Percentiles rank a stretch among this genome's conserved stretches.
Evolutionary conservation across 2,113 vertebrate genomes (phyloP).

Genomic region (Rafetus swinhoei): DNA sequence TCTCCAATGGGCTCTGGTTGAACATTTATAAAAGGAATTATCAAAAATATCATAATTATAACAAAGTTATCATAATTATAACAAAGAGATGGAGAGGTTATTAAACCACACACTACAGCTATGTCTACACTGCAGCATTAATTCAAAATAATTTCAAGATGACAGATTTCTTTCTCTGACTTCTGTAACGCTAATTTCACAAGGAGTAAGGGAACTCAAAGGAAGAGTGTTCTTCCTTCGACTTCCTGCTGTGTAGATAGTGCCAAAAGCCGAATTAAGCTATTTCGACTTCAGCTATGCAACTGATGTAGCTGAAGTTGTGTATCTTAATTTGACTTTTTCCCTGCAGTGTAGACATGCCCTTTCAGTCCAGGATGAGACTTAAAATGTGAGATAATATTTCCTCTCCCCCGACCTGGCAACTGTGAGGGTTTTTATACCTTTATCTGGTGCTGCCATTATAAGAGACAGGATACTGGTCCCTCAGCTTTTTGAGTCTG

Average conservation of each 20-base stretch:
- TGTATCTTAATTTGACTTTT: no score
- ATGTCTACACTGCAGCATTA: no score
- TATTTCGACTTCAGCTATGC: no score
- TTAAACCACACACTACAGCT: neutral
- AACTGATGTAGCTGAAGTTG: no score
- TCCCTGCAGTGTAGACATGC: no score
- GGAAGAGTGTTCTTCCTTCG: no score
- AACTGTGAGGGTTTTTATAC: neutral
- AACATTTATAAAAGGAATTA: constrained; percentile 1
- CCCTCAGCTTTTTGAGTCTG: neutral
- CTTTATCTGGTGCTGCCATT: neutral
- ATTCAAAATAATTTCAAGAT: no score
- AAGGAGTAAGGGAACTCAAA: no score
- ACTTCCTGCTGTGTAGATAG: no score
- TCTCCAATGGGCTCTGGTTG: neutral
- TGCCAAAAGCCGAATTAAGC: no score
- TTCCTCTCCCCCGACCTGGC: neutral
- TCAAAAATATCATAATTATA: neutral
- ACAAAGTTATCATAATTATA: neutral
- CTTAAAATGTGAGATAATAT: neutral
- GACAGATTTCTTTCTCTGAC: no score
- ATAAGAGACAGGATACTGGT: neutral
- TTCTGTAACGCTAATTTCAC: no score
- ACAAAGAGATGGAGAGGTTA: neutral
- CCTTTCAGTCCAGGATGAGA: neutral